phyloP scores from a whole-genome alignment of 2,797 vertebrate genomes.

The Protonibea diacanthus region DNA sequence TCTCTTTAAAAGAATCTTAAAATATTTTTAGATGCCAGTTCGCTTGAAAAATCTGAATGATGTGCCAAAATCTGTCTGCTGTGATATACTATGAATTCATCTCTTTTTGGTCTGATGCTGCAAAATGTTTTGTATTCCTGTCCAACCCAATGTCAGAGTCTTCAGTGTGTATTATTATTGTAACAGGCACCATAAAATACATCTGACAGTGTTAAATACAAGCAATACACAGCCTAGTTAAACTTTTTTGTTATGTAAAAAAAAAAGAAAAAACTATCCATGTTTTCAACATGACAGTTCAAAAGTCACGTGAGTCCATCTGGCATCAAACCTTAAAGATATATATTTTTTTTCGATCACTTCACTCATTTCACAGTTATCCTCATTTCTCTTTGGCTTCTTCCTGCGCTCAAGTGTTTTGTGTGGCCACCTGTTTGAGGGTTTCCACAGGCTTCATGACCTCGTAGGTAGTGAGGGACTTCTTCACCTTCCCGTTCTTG shows the following conservation, averaged over 20 bases:
- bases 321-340: not conserved
- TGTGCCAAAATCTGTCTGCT: slow-evolving; percentile 14
- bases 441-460: slow-evolving; percentile 81
- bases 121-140: not conserved
- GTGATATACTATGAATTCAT: not conserved
- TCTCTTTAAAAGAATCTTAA: slow-evolving; percentile 12
- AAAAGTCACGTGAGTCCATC: not conserved
- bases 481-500: slow-evolving; percentile 85
- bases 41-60: slow-evolving; percentile 1
- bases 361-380: slow-evolving; percentile 28
- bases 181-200: slow-evolving; percentile 27
- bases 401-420: slow-evolving; percentile 60
- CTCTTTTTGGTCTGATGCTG: not conserved
- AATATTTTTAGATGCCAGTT: not conserved
- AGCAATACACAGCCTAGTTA: not conserved
- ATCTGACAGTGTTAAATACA: slow-evolving; percentile 27
- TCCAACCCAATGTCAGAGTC: not conserved
- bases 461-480: slow-evolving; percentile 85
- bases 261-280: not conserved
- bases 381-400: slow-evolving; percentile 31
- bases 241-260: not conserved
- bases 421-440: slow-evolving; percentile 69
- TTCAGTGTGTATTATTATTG: not conserved
- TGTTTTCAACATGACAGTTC: slow-evolving; percentile 2
- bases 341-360: not conserved